Percentiles rank a stretch among this genome's conserved stretches.
These are phyloP conservation scores for Cryptocheilus praepositus DNA, from an alignment of 2,888 invertebrate genomes.

Conservation along the genomic window DNA sequence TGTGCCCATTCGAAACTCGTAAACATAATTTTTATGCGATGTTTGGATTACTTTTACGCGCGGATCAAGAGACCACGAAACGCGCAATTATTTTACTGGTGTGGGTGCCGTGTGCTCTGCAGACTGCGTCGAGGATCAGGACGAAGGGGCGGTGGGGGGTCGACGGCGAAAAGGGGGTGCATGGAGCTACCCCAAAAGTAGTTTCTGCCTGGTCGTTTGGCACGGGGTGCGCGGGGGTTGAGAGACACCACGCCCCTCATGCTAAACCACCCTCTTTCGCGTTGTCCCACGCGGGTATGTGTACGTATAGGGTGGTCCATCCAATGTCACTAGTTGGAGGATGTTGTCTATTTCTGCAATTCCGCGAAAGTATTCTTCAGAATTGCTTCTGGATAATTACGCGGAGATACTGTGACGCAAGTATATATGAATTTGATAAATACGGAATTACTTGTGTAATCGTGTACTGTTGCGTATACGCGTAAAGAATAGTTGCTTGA, in stretches of 20 bases:
- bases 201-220: constrained; percentile 48
- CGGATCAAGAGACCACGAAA: constrained; percentile 72
- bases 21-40: constrained; percentile 73
- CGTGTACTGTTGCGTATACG: no score
- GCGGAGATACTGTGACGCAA: no score
- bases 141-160: constrained; percentile 10
- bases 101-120: constrained; percentile 32
- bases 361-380: no score
- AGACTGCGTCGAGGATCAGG: constrained; percentile 20
- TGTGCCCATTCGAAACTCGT: constrained; percentile 69
- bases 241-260: constrained; percentile 60
- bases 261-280: constrained; percentile 51
- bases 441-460: no score
- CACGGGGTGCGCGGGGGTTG: constrained; percentile 35
- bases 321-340: no score
- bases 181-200: constrained; percentile 49
- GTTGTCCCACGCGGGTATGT: no score
- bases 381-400: no score
- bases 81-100: constrained; percentile 68
- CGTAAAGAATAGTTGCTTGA: no score
- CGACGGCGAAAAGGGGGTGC: constrained; percentile 28
- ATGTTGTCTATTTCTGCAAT: no score
- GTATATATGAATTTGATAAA: no score
- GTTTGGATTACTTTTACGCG: constrained; percentile 71
- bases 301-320: no score